phyloP scores from a whole-genome alignment of 2,797 vertebrate genomes.

The Cryptoprocta ferox region DNA sequence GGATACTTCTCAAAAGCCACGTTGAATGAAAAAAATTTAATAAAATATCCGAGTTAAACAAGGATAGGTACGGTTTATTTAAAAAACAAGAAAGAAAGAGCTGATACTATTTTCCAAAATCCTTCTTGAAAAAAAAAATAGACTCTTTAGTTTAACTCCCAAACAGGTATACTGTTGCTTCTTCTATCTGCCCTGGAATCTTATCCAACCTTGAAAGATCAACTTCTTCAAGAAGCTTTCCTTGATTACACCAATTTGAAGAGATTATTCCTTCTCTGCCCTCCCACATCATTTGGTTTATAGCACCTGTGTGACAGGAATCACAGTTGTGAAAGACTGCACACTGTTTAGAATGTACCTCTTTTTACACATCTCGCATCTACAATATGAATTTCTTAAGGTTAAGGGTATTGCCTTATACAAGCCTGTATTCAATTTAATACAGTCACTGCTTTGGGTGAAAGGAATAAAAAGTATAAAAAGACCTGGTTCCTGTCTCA shows the following conservation, averaged over 20 bases:
- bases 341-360: not conserved
- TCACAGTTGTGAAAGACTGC: not conserved
- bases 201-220: not conserved
- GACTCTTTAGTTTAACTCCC: not conserved
- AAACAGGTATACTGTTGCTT: not conserved
- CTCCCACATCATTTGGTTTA: not conserved
- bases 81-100: not conserved
- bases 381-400: not conserved
- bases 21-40: not conserved
- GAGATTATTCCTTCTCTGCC: not conserved
- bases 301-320: not conserved
- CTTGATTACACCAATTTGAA: not conserved
- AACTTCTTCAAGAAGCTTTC: not conserved
- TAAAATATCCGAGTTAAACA: not conserved
- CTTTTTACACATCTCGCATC: not conserved
- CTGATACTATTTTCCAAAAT: not conserved
- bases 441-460: not conserved
- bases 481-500: slow-evolving; percentile 2
- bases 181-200: not conserved
- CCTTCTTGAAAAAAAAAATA: not conserved
- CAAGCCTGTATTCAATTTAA: not conserved
- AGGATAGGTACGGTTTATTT: not conserved
- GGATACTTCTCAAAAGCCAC: slow-evolving; percentile 11
- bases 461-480: slow-evolving; percentile 20
- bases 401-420: not conserved